Evolutionary conservation across 2,888 invertebrate genomes (phyloP), one percentile per base, ranked within the genome.

Genomic region (Synanthedon tipuliformis): DNA sequence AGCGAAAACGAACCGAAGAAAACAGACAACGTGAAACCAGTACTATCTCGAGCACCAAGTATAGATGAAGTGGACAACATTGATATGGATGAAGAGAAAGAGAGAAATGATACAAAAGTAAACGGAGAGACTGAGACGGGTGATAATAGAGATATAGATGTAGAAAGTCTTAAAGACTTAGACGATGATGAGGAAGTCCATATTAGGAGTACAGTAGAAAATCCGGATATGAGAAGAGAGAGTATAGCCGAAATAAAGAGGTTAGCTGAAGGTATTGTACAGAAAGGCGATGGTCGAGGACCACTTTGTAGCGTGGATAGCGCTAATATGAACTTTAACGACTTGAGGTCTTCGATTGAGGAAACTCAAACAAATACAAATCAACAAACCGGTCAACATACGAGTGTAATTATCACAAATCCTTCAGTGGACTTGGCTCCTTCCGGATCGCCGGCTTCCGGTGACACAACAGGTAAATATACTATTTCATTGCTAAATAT

Each of bases 341-440:
- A 88, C 54, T 58, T 74, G 55, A 75, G 74, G 60, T 73, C 78
- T 0, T 79, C 81, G 0, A 56, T 81, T 40, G 82, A 86, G 55
- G 83, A 83, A 50, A 65, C 59, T 51, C 72, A 71, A 54, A 63
- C 73, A 0, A 69, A 61, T n/a, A 56, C 62, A 3, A 52, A 56
- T 12, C 58, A 58, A 15, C 62, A 62, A 55, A 76, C 76, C 3
- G 80, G 77, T 51, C 82, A 80, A 57, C 88, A 87, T 56, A 90
- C 91, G 7, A 91, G 92, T 61, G 92, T 93, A 2, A 92, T 93
- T 56, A 89, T 93, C 8, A 93, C 93, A 0, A 91, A 93, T 65
- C 92, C 92, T 0, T 92, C 92, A 1, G 89, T 93, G 7, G 93
- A 93, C 73, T 81, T 92, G 48, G 87, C 69, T 3, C 82, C 88